Conservation (phyloP, 2,797 vertebrate species). For the Eulemur rubriventer region DNA sequence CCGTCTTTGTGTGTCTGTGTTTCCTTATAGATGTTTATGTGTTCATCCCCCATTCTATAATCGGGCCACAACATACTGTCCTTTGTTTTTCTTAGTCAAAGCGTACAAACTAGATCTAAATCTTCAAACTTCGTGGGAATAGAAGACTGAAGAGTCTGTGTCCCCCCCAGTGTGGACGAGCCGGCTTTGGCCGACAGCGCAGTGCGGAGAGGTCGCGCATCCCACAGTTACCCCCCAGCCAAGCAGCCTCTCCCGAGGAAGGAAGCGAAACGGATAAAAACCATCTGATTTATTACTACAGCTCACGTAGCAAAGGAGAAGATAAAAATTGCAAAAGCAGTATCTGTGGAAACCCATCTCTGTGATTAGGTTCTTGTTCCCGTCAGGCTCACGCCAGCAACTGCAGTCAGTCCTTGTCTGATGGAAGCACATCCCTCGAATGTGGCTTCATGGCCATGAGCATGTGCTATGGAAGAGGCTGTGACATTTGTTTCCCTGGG, state of each 20-base stretch:
- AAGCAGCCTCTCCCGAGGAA: not conserved
- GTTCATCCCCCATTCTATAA: too few relatives aligned
- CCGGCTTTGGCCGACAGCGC: not conserved
- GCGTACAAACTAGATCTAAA: not conserved
- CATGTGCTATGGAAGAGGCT: not conserved
- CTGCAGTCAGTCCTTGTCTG: not conserved
- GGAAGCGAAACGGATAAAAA: not conserved
- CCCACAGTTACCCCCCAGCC: not conserved
- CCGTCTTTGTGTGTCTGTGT: too few relatives aligned
- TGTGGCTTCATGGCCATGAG: not conserved
- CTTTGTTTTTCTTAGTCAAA: not conserved
- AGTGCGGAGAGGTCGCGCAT: not conserved
- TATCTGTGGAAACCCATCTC: not conserved
- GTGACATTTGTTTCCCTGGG: not conserved
- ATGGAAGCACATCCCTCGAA: not conserved
- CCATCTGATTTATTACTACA: not conserved
- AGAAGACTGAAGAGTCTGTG: not conserved
- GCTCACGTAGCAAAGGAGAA: not conserved
- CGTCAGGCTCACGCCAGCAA: not conserved
- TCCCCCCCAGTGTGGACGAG: not conserved
- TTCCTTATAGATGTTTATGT: too few relatives aligned
- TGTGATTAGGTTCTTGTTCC: not conserved
- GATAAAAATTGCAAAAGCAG: not conserved
- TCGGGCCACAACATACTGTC: too few relatives aligned
- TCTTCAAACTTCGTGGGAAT: not conserved